Conservation (phyloP, 2,113 vertebrate species). For the Scortum barcoo region DNA sequence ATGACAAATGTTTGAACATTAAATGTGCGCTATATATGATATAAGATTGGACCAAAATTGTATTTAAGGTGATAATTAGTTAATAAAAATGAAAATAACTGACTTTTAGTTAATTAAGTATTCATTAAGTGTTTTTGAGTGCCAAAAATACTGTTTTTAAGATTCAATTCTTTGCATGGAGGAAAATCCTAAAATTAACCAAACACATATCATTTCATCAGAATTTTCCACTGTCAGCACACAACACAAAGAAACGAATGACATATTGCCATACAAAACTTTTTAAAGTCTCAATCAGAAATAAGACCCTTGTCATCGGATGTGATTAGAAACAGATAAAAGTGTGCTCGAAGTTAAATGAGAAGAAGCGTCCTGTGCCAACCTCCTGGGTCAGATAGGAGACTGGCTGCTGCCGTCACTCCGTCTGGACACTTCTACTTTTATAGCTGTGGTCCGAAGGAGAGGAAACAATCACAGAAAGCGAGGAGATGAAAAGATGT, state of each 20-base stretch:
- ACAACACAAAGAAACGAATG: background rate
- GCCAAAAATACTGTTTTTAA: background rate
- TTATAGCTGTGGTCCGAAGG: conserved; percentile 79
- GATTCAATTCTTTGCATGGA: background rate
- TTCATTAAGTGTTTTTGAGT: background rate
- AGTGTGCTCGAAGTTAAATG: background rate
- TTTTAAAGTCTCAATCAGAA: background rate
- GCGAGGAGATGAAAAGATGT: conserved; percentile 46
- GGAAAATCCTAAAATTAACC: background rate
- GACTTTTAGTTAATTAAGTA: background rate
- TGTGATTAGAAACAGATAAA: conserved; percentile 32
- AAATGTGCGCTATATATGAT: background rate
- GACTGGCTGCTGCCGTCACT: conserved; percentile 42
- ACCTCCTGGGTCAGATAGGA: conserved; percentile 40
- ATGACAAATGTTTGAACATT: background rate
- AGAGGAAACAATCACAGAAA: conserved; percentile 59
- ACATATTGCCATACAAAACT: background rate
- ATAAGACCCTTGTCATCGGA: background rate
- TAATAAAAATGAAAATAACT: background rate
- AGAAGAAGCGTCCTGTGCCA: conserved; percentile 10
- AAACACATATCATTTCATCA: background rate
- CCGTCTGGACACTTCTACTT: conserved; percentile 82
- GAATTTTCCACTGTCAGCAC: background rate
- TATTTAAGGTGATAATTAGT: background rate
- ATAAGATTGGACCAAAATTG: background rate